Base-by-base conservation (phyloP, 2,888 invertebrate species). In the Ectobius pallidus region DNA sequence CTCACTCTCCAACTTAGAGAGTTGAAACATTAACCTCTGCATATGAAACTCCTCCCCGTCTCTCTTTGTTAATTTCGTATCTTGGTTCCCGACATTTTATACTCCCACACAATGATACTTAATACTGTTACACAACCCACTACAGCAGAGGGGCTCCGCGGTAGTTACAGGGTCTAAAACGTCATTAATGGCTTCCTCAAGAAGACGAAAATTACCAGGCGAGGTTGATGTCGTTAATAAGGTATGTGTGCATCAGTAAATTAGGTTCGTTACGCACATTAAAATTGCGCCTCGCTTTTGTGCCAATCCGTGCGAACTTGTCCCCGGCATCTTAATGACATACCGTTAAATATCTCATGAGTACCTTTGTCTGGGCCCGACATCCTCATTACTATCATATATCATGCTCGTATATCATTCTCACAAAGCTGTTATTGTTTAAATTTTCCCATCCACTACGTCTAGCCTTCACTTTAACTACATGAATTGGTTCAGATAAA, bases 251-350 rank as follows among this genome's bases (percentile, higher is more conserved):
- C 58, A 11, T 25, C 25, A 22, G 30, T 55, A 58, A 58, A 58
- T 58, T 58, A 58, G 58, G 58, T 58, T 58, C 58, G 58, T 58
- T 58, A 58, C 16, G 58, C 39, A 39, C 39, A 39, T 9, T 39
- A 39, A 39, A 14, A 39, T 39, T 39, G 14, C 39, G 14, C 39
- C 14, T 6, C 39, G n/a, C n/a, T n/a, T 39, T 39, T 39, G 39
- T 39, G 39, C 14, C 39, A 39, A 39, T 39, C 6, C 39, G 39
- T 14, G 39, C 7, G 14, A 39, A 39, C 7, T 39, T 39, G 39
- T 6, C 39, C 39, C 14, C 39, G 39, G 39, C 39, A 9, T 39
- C 39, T 39, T 39, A 39, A 39, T 14, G 39, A 39, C 7, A 9
- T 39, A 14, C 14, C 6, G 39, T 39, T 39, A 39, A 39, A 39